These are phyloP conservation scores for Cinclus mexicanus DNA, from an alignment of 2,113 vertebrate genomes.

Conservation along the genomic window DNA sequence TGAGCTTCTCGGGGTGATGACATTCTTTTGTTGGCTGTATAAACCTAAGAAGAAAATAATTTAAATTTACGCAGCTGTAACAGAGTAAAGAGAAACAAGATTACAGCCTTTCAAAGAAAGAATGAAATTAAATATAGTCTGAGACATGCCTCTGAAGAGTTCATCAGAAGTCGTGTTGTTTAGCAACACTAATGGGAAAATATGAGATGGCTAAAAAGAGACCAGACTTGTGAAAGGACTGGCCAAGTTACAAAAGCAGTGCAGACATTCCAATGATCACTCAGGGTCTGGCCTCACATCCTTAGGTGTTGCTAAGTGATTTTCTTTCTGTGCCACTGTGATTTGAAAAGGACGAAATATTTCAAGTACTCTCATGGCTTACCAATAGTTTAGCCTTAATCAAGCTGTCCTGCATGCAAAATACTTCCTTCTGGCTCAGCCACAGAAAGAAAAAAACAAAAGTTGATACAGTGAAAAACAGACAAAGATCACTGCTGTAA, in stretches of 20 bases:
- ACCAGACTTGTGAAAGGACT: background rate
- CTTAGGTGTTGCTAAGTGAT: slow-evolving; percentile 24
- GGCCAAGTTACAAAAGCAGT: background rate
- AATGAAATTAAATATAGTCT: slow-evolving; percentile 28
- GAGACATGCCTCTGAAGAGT: background rate
- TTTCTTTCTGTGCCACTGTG: slow-evolving; percentile 3
- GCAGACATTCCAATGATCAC: background rate
- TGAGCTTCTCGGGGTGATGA: background rate
- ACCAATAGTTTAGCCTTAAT: background rate
- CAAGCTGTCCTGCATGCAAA: background rate
- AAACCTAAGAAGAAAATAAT: background rate
- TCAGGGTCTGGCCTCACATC: background rate
- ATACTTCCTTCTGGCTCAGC: background rate
- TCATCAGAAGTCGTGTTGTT: background rate
- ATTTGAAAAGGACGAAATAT: slow-evolving; percentile 8
- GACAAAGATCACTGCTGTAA: background rate
- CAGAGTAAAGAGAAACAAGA: slow-evolving; percentile 10
- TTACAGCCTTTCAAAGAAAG: background rate
- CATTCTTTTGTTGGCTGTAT: background rate
- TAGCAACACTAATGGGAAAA: slow-evolving; percentile 39
- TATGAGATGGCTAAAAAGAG: background rate
- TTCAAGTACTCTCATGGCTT: background rate
- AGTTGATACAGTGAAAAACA: background rate
- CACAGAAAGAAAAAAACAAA: background rate
- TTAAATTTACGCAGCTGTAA: slow-evolving; percentile 52